These are phyloP conservation scores for Drosophila albomicans DNA, from an alignment of 1,140 invertebrate genomes.

Conservation along the genomic window DNA sequence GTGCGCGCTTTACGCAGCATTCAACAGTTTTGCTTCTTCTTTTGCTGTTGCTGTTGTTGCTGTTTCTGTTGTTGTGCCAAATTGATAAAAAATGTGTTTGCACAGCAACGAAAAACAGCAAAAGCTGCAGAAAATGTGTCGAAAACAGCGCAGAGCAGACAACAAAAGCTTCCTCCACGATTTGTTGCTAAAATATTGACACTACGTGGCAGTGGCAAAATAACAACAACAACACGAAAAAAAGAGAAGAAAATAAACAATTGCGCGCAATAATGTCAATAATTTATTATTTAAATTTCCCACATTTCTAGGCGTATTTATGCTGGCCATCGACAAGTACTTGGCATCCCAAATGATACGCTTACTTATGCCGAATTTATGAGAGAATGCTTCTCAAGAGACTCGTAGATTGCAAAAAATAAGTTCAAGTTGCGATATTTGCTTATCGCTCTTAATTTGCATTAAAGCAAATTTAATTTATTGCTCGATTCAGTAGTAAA, in stretches of 20 bases:
- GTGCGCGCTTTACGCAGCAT: slow-evolving; percentile 62
- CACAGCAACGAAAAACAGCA: slow-evolving; percentile 19
- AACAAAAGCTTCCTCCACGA: slow-evolving; percentile 23
- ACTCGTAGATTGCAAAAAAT: neutral
- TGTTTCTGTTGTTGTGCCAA: slow-evolving; percentile 20
- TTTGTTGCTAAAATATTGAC: slow-evolving; percentile 16
- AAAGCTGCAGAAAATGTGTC: slow-evolving; percentile 3
- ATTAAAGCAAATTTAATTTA: no score
- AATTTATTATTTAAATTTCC: slow-evolving; percentile 19
- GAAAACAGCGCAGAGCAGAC: slow-evolving; percentile 11
- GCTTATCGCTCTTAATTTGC: neutral
- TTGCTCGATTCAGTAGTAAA: no score
- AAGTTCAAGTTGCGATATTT: neutral
- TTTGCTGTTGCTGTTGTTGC: neutral
- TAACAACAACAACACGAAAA: neutral
- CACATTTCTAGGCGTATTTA: neutral
- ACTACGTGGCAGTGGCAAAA: slow-evolving; percentile 1
- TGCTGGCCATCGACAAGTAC: neutral
- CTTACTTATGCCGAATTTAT: slow-evolving; percentile 3
- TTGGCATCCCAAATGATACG: neutral
- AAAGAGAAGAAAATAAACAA: neutral
- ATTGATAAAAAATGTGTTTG: slow-evolving; percentile 56
- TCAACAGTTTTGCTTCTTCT: slow-evolving; percentile 49
- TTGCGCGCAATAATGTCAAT: slow-evolving; percentile 8
- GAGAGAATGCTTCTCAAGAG: neutral